Evolutionary conservation across 2,113 vertebrate species (phyloP).

Genomic region (Salvator merianae): DNA sequence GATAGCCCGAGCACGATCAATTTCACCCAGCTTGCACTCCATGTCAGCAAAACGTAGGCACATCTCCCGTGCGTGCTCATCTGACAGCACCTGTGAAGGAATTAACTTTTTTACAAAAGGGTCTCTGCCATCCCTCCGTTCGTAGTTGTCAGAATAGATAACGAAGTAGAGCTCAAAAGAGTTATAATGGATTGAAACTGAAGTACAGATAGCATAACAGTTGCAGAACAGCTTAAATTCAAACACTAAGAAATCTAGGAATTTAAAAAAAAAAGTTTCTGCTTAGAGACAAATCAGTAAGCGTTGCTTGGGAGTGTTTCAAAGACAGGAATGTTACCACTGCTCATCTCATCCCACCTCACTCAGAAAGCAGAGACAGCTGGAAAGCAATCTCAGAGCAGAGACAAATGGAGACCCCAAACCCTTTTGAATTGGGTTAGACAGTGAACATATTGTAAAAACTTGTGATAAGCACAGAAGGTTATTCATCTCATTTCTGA

Average conservation of each 20-base stretch:
- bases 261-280: no score
- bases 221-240: background rate
- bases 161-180: background rate
- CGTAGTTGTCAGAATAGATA: background rate
- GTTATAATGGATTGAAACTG: no score
- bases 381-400: background rate
- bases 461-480: background rate
- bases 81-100: constrained; percentile 81
- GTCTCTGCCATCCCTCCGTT: background rate
- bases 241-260: background rate
- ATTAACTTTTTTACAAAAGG: background rate
- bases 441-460: background rate
- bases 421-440: background rate
- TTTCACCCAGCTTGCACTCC: constrained; percentile 94
- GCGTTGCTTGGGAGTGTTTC: no score
- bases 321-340: no score
- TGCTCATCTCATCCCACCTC: no score
- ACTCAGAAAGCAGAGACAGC: no score
- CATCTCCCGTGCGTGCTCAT: constrained; percentile 91
- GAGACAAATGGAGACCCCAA: no score
- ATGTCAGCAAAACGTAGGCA: constrained; percentile 93
- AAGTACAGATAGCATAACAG: background rate
- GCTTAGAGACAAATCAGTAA: no score
- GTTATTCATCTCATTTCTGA: background rate
- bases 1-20: constrained; percentile 89